Conservation (phyloP, 2,888 invertebrate genomes). For the Drosophila acutilabella region DNA sequence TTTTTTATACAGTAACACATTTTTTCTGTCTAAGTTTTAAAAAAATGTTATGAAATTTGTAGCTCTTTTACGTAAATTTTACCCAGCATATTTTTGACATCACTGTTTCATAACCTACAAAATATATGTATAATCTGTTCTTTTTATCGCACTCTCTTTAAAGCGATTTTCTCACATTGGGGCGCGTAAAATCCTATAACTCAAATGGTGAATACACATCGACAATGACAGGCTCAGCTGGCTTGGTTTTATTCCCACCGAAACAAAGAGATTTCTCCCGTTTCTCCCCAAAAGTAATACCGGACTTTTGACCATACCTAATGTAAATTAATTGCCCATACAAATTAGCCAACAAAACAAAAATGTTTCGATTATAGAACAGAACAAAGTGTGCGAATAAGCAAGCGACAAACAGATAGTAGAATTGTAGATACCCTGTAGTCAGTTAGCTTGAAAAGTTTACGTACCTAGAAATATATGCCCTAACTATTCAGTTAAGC, state of each 20-base stretch:
- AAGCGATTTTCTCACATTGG: not conserved
- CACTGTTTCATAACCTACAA: no score
- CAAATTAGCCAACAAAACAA: slow-evolving; percentile 68
- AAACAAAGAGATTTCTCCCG: slow-evolving; percentile 17
- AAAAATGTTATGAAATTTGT: no score
- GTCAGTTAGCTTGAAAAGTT: no score
- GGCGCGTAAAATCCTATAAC: not conserved
- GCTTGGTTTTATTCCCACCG: slow-evolving; percentile 16
- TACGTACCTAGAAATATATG: no score
- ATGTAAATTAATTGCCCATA: slow-evolving; percentile 72
- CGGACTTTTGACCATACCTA: slow-evolving; percentile 38
- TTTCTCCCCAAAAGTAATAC: not conserved
- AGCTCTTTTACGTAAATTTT: no score
- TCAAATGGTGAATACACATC: not conserved
- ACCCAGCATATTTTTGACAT: no score
- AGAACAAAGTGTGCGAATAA: slow-evolving; percentile 23
- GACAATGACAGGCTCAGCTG: slow-evolving; percentile 15
- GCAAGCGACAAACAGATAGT: slow-evolving; percentile 6
- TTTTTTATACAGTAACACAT: no score
- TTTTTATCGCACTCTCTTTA: slow-evolving; percentile 13
- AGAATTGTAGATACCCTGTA: slow-evolving; percentile 10
- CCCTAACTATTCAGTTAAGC: no score
- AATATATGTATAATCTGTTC: not conserved
- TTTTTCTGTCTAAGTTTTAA: no score
- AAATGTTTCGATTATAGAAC: slow-evolving; percentile 50